Percentiles rank a stretch among this genome's conserved stretches.
phyloP scores from a whole-genome alignment of 2,113 vertebrate genomes.

The Urocitellus parryii region DNA sequence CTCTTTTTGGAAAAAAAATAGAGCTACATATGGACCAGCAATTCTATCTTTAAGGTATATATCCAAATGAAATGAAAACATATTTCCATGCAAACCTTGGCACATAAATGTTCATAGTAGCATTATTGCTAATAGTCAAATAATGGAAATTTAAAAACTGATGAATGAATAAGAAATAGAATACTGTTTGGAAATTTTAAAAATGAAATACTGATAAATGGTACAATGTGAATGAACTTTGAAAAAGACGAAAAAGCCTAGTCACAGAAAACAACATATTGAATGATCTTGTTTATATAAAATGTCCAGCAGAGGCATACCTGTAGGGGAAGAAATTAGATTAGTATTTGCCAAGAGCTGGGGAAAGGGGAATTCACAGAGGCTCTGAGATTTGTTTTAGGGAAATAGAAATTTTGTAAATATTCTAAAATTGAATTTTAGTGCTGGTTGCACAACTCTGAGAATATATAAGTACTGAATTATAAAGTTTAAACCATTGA shows the following conservation, averaged over 20 bases:
- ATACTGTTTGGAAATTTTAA: not conserved
- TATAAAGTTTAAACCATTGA: not conserved
- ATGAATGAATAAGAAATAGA: not conserved
- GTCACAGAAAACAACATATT: not conserved
- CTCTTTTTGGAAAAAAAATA: not conserved
- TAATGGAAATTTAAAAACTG: not conserved
- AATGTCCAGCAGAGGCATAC: not conserved
- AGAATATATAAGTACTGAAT: not conserved
- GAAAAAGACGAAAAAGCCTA: not conserved
- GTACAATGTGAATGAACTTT: not conserved
- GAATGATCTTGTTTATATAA: not conserved
- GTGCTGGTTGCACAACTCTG: not conserved
- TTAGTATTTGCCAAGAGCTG: not conserved
- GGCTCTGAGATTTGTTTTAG: not conserved
- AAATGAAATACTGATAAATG: not conserved
- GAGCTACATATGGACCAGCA: not conserved
- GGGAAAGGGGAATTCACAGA: not conserved
- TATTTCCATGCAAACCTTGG: not conserved
- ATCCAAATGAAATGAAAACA: not conserved
- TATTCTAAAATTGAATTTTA: slow-evolving; percentile 1
- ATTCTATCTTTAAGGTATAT: not conserved
- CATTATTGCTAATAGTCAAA: not conserved
- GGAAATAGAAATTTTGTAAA: not conserved
- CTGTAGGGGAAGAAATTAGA: not conserved
- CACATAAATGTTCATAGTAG: not conserved